Conservation (phyloP, 2,888 invertebrate species). For the Agonopterix heracliana region DNA sequence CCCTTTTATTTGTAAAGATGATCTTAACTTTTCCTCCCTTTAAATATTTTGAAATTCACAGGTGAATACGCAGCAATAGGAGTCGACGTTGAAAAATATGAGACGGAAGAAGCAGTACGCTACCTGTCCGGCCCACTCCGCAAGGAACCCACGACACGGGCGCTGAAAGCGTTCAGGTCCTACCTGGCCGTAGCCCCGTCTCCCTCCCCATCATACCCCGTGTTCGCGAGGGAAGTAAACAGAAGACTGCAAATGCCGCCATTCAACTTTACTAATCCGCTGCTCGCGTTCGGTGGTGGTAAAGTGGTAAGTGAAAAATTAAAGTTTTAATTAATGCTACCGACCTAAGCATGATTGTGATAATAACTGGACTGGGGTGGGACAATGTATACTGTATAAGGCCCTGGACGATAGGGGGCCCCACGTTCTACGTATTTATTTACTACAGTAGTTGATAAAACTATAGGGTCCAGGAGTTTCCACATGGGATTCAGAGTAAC, state of each 20-base stretch:
- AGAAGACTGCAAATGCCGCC: slow-evolving; percentile 89
- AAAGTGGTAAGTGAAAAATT: slow-evolving; percentile 77
- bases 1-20: too few species aligned
- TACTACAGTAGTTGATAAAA: too few species aligned
- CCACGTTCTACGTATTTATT: too few species aligned
- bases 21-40: too few species aligned
- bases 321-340: too few species aligned
- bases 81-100: slow-evolving; percentile 92
- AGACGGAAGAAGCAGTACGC: slow-evolving; percentile 83
- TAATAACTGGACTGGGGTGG: too few species aligned
- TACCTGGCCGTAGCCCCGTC: slow-evolving; percentile 91
- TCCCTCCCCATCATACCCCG: slow-evolving; percentile 81
- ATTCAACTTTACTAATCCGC: slow-evolving; percentile 90
- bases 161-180: slow-evolving; percentile 84
- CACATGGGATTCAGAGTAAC: too few species aligned
- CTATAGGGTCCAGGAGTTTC: too few species aligned
- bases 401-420: too few species aligned
- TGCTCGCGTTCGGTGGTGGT: slow-evolving; percentile 81
- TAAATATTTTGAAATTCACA: slow-evolving; percentile 30
- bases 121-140: slow-evolving; percentile 87
- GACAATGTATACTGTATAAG: too few species aligned
- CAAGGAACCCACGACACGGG: slow-evolving; percentile 76
- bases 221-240: slow-evolving; percentile 86
- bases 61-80: slow-evolving; percentile 97
- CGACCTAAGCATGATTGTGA: too few species aligned